phyloP scores from a whole-genome alignment of 1,140 invertebrate species.

The Alviniconcha marisindica region DNA sequence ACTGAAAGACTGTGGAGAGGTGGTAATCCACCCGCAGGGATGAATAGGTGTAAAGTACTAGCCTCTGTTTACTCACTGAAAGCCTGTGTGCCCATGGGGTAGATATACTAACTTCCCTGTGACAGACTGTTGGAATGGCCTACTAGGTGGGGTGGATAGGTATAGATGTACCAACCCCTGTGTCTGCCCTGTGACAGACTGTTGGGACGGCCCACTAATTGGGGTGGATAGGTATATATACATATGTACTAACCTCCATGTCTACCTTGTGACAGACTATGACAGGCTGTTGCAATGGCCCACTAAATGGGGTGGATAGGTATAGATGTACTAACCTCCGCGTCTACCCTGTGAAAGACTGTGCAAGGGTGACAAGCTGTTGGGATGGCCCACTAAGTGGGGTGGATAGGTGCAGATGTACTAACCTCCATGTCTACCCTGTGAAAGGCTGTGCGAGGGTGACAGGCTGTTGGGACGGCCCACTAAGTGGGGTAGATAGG shows the following conservation, averaged over 20 bases:
- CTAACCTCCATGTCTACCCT: conserved; percentile 83
- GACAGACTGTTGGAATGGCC: too few species aligned
- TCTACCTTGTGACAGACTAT: conserved; percentile 85
- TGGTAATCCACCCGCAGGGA: too few species aligned
- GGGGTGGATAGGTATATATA: too few species aligned
- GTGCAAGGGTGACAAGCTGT: too few species aligned
- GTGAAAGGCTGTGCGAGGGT: conserved; percentile 87
- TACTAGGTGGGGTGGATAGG: conserved; percentile 90
- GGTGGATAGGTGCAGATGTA: conserved; percentile 82
- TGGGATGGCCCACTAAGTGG: conserved; percentile 88
- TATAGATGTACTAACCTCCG: conserved; percentile 82
- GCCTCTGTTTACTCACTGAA: too few species aligned
- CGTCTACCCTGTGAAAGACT: conserved; percentile 85
- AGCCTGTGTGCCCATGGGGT: too few species aligned
- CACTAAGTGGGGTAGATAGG: conserved; percentile 91
- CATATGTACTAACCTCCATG: conserved; percentile 82
- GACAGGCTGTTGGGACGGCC: conserved; percentile 86
- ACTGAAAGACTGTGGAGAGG: too few species aligned
- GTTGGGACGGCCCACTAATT: too few species aligned
- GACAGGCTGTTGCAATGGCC: too few species aligned
- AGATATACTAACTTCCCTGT: conserved; percentile 83
- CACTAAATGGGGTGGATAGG: too few species aligned
- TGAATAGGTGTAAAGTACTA: too few species aligned
- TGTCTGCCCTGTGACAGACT: conserved; percentile 85
- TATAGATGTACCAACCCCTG: conserved; percentile 78